Conservation (phyloP, 2,888 invertebrate genomes). For the Tenthredo notha region DNA sequence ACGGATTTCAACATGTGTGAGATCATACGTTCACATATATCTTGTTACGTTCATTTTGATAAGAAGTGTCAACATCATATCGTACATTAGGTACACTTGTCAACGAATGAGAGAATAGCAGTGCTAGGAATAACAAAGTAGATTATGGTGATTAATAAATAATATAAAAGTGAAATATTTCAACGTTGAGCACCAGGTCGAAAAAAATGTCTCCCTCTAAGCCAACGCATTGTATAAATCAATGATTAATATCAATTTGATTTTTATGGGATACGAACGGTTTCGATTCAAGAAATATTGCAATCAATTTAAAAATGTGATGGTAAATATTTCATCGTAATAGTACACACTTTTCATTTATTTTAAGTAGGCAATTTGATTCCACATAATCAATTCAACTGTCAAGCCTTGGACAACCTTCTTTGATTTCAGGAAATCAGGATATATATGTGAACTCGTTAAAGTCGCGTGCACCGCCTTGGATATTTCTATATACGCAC, state of each 20-base stretch:
- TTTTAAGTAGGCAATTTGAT: neutral
- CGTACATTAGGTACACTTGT: no score
- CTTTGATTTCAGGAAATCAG: slow-evolving; percentile 1
- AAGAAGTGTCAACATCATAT: no score
- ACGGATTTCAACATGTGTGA: no score
- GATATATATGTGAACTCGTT: neutral
- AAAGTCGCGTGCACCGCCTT: slow-evolving; percentile 17
- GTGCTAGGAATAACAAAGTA: neutral
- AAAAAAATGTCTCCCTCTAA: neutral
- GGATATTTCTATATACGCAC: slow-evolving; percentile 1
- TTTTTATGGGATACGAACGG: neutral
- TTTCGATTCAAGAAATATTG: neutral
- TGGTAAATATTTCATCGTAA: neutral
- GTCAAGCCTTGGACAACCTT: neutral
- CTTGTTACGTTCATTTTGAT: no score
- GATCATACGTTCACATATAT: no score
- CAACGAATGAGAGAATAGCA: neutral
- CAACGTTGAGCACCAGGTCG: neutral
- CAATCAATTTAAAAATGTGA: neutral
- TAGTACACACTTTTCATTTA: neutral
- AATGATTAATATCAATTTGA: neutral
- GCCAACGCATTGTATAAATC: neutral
- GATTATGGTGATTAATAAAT: neutral
- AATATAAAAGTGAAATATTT: neutral
- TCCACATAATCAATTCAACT: slow-evolving; percentile 8